Percentiles rank a stretch among this genome's conserved stretches.
Evolutionary conservation across 2,113 vertebrate genomes (phyloP).

Genomic region (Motacilla alba): DNA sequence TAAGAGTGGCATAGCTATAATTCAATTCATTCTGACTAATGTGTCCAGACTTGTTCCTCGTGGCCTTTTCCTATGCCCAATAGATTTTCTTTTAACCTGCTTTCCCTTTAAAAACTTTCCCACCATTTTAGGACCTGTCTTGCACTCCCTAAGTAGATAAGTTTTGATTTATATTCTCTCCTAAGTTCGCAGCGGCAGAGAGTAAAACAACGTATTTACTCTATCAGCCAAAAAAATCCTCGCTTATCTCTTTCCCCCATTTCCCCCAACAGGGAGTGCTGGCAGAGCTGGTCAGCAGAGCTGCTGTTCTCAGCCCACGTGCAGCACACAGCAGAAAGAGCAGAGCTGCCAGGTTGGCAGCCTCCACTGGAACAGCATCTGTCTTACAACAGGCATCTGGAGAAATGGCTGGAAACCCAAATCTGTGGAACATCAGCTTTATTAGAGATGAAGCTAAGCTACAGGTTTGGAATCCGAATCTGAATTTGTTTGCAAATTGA

Average conservation of each 20-base stretch:
- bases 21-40: background rate
- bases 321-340: background rate
- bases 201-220: background rate
- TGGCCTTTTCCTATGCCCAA: background rate
- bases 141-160: background rate
- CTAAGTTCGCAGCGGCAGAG: background rate
- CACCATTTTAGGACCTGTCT: background rate
- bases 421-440: background rate
- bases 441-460: background rate
- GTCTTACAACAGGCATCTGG: background rate
- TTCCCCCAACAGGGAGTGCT: fast-evolving
- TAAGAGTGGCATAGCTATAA: background rate
- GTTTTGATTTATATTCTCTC: background rate
- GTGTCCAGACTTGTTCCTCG: background rate
- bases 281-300: background rate
- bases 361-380: background rate
- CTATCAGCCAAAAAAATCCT: background rate
- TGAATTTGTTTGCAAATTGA: background rate
- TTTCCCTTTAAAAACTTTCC: background rate
- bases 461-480: background rate
- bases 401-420: background rate
- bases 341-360: background rate
- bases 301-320: background rate
- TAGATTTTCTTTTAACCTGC: background rate
- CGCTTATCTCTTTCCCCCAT: fast-evolving